Conservation (phyloP, 1,140 invertebrate genomes). For the Coelopa frigida region DNA sequence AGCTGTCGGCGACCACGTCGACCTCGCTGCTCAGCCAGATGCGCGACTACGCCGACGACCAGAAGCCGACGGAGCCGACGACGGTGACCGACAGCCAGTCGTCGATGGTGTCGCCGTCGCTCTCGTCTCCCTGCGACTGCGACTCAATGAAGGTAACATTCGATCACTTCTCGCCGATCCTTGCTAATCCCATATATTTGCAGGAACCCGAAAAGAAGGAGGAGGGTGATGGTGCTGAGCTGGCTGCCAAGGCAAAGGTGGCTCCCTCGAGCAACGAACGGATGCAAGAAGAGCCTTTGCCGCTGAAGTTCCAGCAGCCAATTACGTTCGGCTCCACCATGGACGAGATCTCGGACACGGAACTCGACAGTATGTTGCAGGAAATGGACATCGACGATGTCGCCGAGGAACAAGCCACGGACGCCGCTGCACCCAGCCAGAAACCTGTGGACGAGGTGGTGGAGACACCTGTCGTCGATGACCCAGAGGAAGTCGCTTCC, state of each 20-base stretch:
- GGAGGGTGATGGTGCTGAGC: neutral
- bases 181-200: no score
- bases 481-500: conserved; percentile 25
- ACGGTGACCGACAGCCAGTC: neutral
- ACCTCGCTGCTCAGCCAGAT: conserved; percentile 10
- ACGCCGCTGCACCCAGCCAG: neutral
- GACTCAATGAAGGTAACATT: no score
- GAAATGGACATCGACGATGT: conserved; percentile 38
- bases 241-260: no score
- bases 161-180: no score
- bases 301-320: conserved; percentile 26
- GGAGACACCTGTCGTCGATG: neutral
- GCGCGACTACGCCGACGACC: neutral
- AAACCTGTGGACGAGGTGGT: conserved; percentile 3
- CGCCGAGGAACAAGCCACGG: conserved; percentile 5
- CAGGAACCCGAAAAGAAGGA: no score
- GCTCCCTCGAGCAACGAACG: no score
- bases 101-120: neutral
- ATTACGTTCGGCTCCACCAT: conserved; percentile 42
- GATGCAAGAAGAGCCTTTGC: no score
- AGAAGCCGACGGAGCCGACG: neutral
- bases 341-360: conserved; percentile 44
- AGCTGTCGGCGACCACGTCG: conserved; percentile 21
- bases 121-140: neutral
- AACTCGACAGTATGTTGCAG: conserved; percentile 42